Conservation (phyloP, 2,888 invertebrate species). For the Polyommatus iphigenia region DNA sequence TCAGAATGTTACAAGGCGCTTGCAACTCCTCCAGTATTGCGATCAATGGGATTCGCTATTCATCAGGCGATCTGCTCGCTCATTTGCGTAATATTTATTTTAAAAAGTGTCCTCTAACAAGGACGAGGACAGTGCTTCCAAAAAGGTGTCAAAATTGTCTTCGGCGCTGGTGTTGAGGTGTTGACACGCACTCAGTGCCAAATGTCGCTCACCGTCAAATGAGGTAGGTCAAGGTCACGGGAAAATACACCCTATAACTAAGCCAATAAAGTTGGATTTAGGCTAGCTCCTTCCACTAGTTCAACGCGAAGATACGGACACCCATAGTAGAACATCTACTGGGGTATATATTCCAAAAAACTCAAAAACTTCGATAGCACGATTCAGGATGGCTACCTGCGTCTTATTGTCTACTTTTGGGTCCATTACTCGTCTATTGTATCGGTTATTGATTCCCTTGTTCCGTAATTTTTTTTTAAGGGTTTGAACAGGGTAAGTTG, state of each 20-base stretch:
- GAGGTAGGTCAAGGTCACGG: slow-evolving; percentile 60
- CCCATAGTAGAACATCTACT: slow-evolving; percentile 42
- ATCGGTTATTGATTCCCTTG: slow-evolving; percentile 14
- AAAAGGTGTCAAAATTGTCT: slow-evolving; percentile 70
- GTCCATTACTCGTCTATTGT: slow-evolving; percentile 33
- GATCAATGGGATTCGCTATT: too few relatives aligned
- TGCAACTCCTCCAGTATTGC: too few relatives aligned
- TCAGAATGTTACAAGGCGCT: too few relatives aligned
- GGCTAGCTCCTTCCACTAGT: slow-evolving; percentile 65
- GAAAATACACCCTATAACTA: slow-evolving; percentile 38
- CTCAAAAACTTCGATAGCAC: slow-evolving; percentile 56
- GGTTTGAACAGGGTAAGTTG: not conserved
- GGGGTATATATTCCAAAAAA: slow-evolving; percentile 45
- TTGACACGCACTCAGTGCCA: slow-evolving; percentile 69
- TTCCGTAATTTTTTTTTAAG: not conserved
- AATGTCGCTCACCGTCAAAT: slow-evolving; percentile 51
- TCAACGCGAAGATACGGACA: slow-evolving; percentile 73
- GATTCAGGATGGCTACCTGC: slow-evolving; percentile 64
- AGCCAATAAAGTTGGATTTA: slow-evolving; percentile 47
- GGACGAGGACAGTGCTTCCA: slow-evolving; percentile 37
- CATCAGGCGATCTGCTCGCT: not conserved
- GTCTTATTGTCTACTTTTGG: slow-evolving; percentile 53
- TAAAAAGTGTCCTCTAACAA: not conserved
- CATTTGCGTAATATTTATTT: not conserved
- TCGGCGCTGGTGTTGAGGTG: slow-evolving; percentile 59